Conservation (phyloP, 1,140 invertebrate genomes). For the Phenacoccus solenopsis region DNA sequence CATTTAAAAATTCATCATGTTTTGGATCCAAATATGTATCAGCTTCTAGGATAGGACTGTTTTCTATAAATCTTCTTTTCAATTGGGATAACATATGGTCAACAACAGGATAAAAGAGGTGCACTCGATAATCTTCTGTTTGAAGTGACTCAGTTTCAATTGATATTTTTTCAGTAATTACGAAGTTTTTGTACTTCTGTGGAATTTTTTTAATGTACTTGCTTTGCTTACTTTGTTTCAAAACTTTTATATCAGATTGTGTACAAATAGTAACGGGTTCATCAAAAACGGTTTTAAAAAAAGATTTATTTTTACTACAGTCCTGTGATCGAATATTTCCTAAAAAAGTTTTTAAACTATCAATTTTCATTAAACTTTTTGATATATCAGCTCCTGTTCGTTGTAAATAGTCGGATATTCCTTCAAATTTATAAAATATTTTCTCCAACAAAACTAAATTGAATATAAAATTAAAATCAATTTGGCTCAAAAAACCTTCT, state of each 20-base stretch:
- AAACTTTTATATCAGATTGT: slow-evolving; percentile 5
- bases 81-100: slow-evolving; percentile 5
- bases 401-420: slow-evolving; percentile 9
- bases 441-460: slow-evolving; percentile 8
- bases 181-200: neutral
- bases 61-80: slow-evolving; percentile 12
- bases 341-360: slow-evolving; percentile 6
- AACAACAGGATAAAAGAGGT: slow-evolving; percentile 1
- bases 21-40: neutral
- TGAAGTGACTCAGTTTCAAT: slow-evolving; percentile 4
- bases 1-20: slow-evolving; percentile 17
- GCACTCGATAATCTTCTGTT: neutral
- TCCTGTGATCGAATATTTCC: slow-evolving; percentile 6
- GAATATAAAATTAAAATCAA: slow-evolving; percentile 16
- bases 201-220: neutral
- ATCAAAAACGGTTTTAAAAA: neutral
- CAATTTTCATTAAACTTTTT: neutral
- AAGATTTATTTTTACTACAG: slow-evolving; percentile 6
- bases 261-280: neutral
- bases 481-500: neutral
- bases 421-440: neutral
- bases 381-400: slow-evolving; percentile 13
- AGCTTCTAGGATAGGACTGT: neutral
- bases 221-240: neutral
- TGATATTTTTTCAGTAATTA: neutral